A percentile compares a stretch with the other conserved stretches of the same genome.
Evolutionary conservation across 2,113 vertebrate species (phyloP).

Genomic region (Rhineura floridana): DNA sequence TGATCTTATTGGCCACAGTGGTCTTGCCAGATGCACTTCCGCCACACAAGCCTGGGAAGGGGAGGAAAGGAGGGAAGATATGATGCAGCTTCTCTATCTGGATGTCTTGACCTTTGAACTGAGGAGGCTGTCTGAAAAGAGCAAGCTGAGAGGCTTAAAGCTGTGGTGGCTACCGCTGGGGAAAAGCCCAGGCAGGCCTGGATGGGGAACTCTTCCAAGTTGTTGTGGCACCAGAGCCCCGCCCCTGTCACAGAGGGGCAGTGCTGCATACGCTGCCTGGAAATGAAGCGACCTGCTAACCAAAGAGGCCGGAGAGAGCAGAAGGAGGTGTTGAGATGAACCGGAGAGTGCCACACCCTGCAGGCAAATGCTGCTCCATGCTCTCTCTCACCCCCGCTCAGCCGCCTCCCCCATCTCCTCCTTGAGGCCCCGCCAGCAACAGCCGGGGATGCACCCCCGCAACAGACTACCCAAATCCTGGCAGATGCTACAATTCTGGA

Average conservation of each 20-base stretch:
- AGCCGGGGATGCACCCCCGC: neutral
- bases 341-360: neutral
- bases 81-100: no score
- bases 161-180: neutral
- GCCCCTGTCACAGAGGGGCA: neutral
- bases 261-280: neutral
- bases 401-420: neutral
- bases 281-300: no score
- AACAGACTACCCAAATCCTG: neutral
- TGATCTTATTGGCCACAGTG: conserved; percentile 90
- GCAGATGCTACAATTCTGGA: neutral
- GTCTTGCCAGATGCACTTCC: conserved; percentile 91
- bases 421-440: neutral
- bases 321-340: neutral
- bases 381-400: neutral
- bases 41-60: conserved; percentile 83
- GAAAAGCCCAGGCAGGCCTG: neutral
- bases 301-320: neutral
- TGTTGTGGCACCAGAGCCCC: neutral
- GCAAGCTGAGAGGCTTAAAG: neutral
- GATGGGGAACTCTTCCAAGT: neutral
- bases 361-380: neutral
- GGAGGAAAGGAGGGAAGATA: neutral
- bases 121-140: neutral
- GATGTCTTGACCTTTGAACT: neutral